Percentiles rank a stretch among this genome's conserved stretches.
Conservation (phyloP, 1,140 invertebrate genomes). For the Atta colombica region DNA sequence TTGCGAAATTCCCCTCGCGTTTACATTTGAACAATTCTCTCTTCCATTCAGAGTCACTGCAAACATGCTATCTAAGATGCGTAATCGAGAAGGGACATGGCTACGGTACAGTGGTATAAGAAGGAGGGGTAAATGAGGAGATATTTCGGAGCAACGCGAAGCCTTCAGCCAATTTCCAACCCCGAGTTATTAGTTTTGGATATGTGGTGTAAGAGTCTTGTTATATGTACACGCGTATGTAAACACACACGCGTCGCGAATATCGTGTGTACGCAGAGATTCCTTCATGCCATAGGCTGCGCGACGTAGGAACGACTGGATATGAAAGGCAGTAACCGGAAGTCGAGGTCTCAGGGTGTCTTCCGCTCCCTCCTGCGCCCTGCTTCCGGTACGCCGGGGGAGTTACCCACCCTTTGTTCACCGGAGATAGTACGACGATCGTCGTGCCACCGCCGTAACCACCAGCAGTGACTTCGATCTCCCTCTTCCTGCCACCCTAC, state of each 20-base stretch:
- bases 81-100: conserved; percentile 29
- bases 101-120: not conserved
- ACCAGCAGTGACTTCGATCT: conserved; percentile 59
- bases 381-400: conserved; percentile 65
- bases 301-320: conserved; percentile 47
- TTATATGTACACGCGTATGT: conserved; percentile 1
- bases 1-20: conserved; percentile 40
- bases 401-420: conserved; percentile 70
- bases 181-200: conserved; percentile 65
- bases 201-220: conserved; percentile 36
- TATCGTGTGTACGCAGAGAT: conserved; percentile 28
- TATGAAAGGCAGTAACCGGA: conserved; percentile 73
- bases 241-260: not conserved
- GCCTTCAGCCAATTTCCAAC: conserved; percentile 58
- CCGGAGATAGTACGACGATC: conserved; percentile 77
- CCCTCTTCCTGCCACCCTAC: not conserved
- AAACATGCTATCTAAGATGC: conserved; percentile 55
- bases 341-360: conserved; percentile 67
- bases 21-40: conserved; percentile 57
- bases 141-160: conserved; percentile 49
- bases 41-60: conserved; percentile 43
- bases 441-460: conserved; percentile 69
- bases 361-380: conserved; percentile 47
- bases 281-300: conserved; percentile 47
- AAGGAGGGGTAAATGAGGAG: conserved; percentile 30